Percentiles rank a stretch among this genome's conserved stretches.
phyloP scores from a whole-genome alignment of 2,888 invertebrate species.

The Chrysina gloriosa region DNA sequence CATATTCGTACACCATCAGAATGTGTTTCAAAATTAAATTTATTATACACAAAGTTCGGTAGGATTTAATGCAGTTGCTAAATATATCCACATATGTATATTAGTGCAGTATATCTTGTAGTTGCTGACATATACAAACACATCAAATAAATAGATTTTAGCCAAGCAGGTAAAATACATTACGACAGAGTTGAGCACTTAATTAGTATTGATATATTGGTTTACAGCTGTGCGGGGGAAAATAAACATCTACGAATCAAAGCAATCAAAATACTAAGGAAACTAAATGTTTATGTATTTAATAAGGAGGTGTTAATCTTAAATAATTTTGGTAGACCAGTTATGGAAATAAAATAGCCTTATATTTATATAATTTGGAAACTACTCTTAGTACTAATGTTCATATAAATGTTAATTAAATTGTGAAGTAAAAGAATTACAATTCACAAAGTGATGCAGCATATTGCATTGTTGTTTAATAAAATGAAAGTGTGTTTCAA shows the following conservation, averaged over 20 bases:
- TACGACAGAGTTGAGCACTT: neutral
- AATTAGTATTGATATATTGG: conserved; percentile 5
- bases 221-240: neutral
- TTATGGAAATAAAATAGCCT: no score
- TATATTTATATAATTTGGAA: no score
- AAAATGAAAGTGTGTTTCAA: no score
- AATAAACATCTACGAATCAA: neutral
- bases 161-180: conserved; percentile 5
- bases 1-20: no score
- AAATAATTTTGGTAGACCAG: no score
- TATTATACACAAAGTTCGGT: conserved; percentile 22
- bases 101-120: conserved; percentile 18
- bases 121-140: conserved; percentile 16
- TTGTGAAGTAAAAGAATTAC: no score
- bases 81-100: conserved; percentile 25
- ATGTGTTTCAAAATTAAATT: conserved; percentile 14
- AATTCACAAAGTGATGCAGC: no score
- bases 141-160: conserved; percentile 6
- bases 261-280: neutral
- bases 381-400: no score
- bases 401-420: no score
- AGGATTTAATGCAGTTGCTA: conserved; percentile 23
- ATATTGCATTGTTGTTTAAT: no score
- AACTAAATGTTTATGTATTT: no score
- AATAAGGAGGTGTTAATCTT: no score